phyloP scores from a whole-genome alignment of 2,888 invertebrate genomes.

The Homarus gammarus region DNA sequence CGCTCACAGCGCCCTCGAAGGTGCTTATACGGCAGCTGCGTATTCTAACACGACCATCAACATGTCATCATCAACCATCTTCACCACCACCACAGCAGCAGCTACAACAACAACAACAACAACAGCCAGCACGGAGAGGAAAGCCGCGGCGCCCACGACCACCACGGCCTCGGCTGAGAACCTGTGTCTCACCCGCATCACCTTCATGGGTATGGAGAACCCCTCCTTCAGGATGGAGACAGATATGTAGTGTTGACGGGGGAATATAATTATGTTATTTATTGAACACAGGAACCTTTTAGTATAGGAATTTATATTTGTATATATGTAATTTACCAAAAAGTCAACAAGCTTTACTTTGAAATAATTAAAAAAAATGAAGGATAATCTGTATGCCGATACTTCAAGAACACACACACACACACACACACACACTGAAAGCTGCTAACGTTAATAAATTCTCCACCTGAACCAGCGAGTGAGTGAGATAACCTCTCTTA shows the following conservation, averaged over 20 bases:
- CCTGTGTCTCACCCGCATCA: constrained; percentile 63
- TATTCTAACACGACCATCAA: constrained; percentile 33
- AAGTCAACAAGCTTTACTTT: background rate
- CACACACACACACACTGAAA: too few relatives aligned
- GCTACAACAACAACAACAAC: background rate
- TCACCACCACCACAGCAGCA: constrained; percentile 7
- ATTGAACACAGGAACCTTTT: background rate
- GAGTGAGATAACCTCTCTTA: too few relatives aligned
- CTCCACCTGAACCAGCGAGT: too few relatives aligned
- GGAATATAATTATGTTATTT: too few relatives aligned
- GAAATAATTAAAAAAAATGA: background rate
- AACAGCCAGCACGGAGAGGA: background rate
- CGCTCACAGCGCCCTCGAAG: background rate
- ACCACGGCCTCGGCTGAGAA: constrained; percentile 38
- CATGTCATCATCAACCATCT: background rate
- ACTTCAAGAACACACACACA: too few relatives aligned
- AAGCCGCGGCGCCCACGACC: background rate
- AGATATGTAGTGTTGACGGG: constrained; percentile 62
- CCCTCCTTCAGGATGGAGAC: constrained; percentile 63
- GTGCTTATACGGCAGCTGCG: background rate
- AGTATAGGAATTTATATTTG: background rate
- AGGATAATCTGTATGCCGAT: too few relatives aligned
- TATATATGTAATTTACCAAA: background rate
- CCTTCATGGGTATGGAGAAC: constrained; percentile 67
- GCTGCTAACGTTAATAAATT: too few relatives aligned